A percentile compares a stretch with the other conserved stretches of the same genome.
Evolutionary conservation across 2,113 vertebrate species (phyloP).

Genomic region (Pollimyrus isidori): DNA sequence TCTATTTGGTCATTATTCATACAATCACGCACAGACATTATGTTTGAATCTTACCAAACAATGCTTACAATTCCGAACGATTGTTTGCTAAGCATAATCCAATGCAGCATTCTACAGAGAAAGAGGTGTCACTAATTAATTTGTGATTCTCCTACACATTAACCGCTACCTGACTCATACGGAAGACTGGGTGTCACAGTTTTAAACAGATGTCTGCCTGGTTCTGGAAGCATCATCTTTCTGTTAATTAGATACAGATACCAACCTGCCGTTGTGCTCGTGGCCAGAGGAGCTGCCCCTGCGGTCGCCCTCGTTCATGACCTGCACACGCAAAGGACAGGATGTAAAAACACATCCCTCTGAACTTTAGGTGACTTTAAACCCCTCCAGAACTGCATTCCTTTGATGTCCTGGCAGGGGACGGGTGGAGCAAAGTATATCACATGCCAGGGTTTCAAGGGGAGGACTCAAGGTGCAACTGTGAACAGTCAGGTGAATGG

Average conservation of each 20-base stretch:
- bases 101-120: neutral
- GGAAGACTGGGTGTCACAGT: neutral
- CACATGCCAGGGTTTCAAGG: neutral
- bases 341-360: neutral
- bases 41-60: neutral
- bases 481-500: neutral
- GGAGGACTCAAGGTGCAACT: neutral
- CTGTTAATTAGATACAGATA: neutral
- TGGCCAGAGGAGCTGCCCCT: constrained; percentile 43
- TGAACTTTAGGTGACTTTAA: neutral
- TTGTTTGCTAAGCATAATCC: neutral
- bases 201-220: neutral
- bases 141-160: neutral
- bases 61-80: neutral
- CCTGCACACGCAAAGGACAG: neutral
- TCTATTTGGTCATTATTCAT: neutral
- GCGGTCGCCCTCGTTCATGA: constrained; percentile 44
- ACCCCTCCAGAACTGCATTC: neutral
- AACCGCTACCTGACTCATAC: neutral
- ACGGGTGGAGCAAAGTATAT: neutral
- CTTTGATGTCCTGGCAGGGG: neutral
- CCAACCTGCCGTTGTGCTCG: constrained; percentile 50
- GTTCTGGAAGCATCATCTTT: neutral
- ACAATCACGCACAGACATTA: neutral
- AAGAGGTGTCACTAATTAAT: neutral